phyloP scores from a whole-genome alignment of 2,888 invertebrate species.

The Myathropa florea region DNA sequence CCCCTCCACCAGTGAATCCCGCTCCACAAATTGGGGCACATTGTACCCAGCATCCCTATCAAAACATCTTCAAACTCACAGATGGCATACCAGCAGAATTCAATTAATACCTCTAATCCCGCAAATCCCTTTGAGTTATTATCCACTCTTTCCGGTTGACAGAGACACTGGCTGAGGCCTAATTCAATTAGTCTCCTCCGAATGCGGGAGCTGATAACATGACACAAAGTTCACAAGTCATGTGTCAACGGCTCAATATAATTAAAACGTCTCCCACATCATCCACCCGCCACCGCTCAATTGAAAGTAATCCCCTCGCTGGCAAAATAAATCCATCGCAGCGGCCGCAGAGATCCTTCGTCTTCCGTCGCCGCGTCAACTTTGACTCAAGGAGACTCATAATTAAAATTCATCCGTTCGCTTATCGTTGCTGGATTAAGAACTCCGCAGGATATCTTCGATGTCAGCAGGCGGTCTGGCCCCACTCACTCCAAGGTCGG shows the following conservation, averaged over 20 bases:
- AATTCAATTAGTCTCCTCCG: background rate
- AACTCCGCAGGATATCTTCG: slow-evolving; percentile 47
- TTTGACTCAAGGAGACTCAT: slow-evolving; percentile 56
- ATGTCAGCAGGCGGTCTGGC: slow-evolving; percentile 31
- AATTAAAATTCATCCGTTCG: slow-evolving; percentile 69
- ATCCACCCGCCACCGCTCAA: slow-evolving; percentile 7
- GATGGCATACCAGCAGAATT: slow-evolving; percentile 23
- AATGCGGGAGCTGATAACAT: slow-evolving; percentile 35
- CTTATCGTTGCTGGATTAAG: slow-evolving; percentile 61
- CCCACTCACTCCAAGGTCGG: slow-evolving; percentile 21
- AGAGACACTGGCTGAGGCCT: background rate
- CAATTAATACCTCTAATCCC: slow-evolving; percentile 52
- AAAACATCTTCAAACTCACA: background rate
- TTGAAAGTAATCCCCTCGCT: slow-evolving; percentile 22
- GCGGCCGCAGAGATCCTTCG: background rate
- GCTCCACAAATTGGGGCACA: background rate
- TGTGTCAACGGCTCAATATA: slow-evolving; percentile 59
- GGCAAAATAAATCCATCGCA: slow-evolving; percentile 33
- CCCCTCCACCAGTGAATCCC: background rate
- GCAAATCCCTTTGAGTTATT: slow-evolving; percentile 20
- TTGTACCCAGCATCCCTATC: background rate
- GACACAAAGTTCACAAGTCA: slow-evolving; percentile 61
- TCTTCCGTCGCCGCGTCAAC: slow-evolving; percentile 45
- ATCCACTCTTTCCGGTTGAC: slow-evolving; percentile 45
- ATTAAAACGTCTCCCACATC: slow-evolving; percentile 38